phyloP scores from a whole-genome alignment of 1,140 invertebrate species.

The Phortica variegata region DNA sequence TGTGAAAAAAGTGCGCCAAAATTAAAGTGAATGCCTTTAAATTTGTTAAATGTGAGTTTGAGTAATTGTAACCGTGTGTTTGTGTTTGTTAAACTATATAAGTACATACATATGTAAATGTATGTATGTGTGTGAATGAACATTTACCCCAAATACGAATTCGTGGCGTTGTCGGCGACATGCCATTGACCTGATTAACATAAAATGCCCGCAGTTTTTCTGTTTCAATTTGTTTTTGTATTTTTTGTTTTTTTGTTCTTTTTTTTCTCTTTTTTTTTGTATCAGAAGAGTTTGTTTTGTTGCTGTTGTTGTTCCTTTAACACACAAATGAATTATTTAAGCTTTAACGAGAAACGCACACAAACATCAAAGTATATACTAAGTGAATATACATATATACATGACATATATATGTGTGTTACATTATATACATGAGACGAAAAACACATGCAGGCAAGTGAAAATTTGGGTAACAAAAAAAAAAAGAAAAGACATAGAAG shows the following conservation, averaged over 20 bases:
- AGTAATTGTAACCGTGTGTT: no score
- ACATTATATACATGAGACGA: conserved; percentile 19
- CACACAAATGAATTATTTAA: conserved; percentile 17
- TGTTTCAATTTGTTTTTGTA: conserved; percentile 7
- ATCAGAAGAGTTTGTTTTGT: conserved; percentile 8
- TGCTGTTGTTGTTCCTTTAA: no score
- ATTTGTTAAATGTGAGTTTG: no score
- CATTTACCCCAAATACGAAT: no score
- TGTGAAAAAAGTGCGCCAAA: no score
- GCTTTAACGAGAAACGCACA: conserved; percentile 9
- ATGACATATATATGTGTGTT: conserved; percentile 13
- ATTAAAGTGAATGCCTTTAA: no score
- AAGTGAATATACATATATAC: conserved; percentile 11
- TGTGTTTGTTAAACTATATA: no score
- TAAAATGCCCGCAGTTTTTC: conserved; percentile 39
- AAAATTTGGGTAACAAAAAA: conserved; percentile 41
- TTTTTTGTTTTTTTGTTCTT: conserved; percentile 9
- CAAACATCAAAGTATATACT: conserved; percentile 3
- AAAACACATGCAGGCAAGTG: conserved; percentile 36
- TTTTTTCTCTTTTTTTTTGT: conserved; percentile 8
- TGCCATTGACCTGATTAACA: conserved; percentile 50
- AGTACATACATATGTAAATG: no score
- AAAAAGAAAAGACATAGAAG: conserved; percentile 9
- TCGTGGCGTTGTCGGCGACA: conserved; percentile 1
- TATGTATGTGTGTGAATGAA: no score